These are phyloP conservation scores for Macaria notata DNA, from an alignment of 2,888 invertebrate species.

Conservation along the genomic window DNA sequence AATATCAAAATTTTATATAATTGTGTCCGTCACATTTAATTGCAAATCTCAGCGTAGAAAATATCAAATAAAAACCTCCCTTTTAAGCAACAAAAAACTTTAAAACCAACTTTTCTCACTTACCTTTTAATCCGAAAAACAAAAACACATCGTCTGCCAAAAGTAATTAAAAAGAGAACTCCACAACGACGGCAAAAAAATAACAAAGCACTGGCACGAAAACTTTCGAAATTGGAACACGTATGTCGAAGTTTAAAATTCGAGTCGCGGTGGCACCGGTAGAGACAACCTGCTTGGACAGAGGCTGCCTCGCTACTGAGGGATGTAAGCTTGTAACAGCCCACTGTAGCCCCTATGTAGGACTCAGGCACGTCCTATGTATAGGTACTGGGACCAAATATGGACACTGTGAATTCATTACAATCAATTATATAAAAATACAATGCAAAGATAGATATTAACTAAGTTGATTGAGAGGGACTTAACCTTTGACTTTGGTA, in stretches of 20 bases:
- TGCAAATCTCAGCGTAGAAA: no score
- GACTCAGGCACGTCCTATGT: no score
- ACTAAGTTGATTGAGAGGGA: no score
- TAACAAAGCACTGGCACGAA: slow-evolving; percentile 21
- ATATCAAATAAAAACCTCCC: no score
- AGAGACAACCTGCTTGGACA: slow-evolving; percentile 4
- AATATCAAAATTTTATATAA: no score
- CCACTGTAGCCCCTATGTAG: background rate
- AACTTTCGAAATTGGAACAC: slow-evolving; percentile 18
- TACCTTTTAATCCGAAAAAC: slow-evolving; percentile 19
- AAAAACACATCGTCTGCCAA: slow-evolving; percentile 14
- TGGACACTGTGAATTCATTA: no score
- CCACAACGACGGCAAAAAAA: slow-evolving; percentile 13
- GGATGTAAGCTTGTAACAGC: slow-evolving; percentile 13
- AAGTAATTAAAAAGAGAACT: slow-evolving; percentile 6
- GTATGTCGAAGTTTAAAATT: slow-evolving; percentile 13
- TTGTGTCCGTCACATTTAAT: no score
- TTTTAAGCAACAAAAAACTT: no score
- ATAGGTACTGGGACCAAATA: no score
- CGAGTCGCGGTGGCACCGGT: slow-evolving; percentile 1
- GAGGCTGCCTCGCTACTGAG: slow-evolving; percentile 17
- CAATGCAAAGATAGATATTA: no score
- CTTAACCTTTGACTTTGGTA: no score
- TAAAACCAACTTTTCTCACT: slow-evolving; percentile 4
- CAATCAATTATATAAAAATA: no score